Conservation (phyloP, 2,888 invertebrate genomes). For the Platerodrilus igneus region DNA sequence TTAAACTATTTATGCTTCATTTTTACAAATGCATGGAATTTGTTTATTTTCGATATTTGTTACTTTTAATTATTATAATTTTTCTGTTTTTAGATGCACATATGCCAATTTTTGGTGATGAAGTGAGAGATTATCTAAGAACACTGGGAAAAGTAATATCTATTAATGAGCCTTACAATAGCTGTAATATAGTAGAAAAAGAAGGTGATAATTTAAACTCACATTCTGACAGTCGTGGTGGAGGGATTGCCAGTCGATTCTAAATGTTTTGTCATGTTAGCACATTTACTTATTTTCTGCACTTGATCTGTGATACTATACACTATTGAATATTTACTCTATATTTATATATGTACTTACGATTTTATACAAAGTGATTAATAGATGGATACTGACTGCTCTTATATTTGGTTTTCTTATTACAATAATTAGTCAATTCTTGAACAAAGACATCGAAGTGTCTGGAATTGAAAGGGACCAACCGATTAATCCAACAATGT, state of each 20-base stretch:
- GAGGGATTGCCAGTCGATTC: slow-evolving; percentile 63
- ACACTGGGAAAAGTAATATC: slow-evolving; percentile 33
- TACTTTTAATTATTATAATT: slow-evolving; percentile 12
- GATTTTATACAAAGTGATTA: too few relatives aligned
- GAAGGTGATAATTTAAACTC: slow-evolving; percentile 59
- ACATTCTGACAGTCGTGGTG: slow-evolving; percentile 70
- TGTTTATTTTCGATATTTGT: neutral
- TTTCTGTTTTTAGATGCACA: slow-evolving; percentile 41
- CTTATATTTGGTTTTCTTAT: too few relatives aligned
- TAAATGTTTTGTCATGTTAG: slow-evolving; percentile 33
- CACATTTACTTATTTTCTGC: too few relatives aligned
- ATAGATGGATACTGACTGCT: too few relatives aligned
- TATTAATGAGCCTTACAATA: slow-evolving; percentile 51
- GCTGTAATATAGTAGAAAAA: slow-evolving; percentile 66
- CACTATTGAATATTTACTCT: too few relatives aligned
- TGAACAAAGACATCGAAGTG: too few relatives aligned
- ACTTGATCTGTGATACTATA: too few relatives aligned
- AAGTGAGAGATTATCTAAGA: slow-evolving; percentile 37
- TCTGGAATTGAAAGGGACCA: too few relatives aligned
- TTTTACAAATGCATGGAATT: neutral
- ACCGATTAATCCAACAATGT: too few relatives aligned
- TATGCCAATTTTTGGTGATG: slow-evolving; percentile 39
- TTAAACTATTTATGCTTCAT: too few relatives aligned
- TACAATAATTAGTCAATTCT: too few relatives aligned
- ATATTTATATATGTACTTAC: too few relatives aligned